Percentiles rank a stretch among this genome's conserved stretches.
These are phyloP conservation scores for Eurytoma californica DNA, from an alignment of 2,888 invertebrate species.

Conservation along the genomic window DNA sequence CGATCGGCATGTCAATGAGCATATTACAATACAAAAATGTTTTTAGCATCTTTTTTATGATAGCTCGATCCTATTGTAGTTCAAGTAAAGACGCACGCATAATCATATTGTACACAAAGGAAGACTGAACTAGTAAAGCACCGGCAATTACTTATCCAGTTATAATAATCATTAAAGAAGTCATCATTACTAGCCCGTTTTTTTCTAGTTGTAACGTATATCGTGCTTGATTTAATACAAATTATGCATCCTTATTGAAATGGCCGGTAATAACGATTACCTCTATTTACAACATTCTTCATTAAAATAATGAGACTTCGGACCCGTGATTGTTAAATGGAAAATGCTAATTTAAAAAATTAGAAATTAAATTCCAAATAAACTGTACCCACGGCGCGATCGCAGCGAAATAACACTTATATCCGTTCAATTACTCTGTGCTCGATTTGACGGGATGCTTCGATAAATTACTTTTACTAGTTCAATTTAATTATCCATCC, in stretches of 20 bases:
- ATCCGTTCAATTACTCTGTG: too few species aligned
- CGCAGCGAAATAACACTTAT: too few species aligned
- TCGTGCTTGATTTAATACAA: constrained; percentile 1
- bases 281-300: too few species aligned
- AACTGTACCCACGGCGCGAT: too few species aligned
- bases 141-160: constrained; percentile 51
- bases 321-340: too few species aligned
- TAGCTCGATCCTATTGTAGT: neutral
- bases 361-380: too few species aligned
- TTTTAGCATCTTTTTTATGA: neutral
- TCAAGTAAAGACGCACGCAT: neutral
- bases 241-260: constrained; percentile 4
- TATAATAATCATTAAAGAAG: constrained; percentile 46
- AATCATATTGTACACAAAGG: constrained; percentile 31
- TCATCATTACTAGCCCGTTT: constrained; percentile 30
- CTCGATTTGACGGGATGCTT: too few species aligned
- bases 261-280: too few species aligned
- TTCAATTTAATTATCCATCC: too few species aligned
- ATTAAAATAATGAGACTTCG: too few species aligned
- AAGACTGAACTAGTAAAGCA: constrained; percentile 34
- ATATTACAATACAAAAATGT: neutral
- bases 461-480: too few species aligned
- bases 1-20: neutral
- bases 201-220: constrained; percentile 2
- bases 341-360: too few species aligned